Evolutionary conservation across 1,140 invertebrate genomes (phyloP).

Genomic region (Drosophila baimaii): DNA sequence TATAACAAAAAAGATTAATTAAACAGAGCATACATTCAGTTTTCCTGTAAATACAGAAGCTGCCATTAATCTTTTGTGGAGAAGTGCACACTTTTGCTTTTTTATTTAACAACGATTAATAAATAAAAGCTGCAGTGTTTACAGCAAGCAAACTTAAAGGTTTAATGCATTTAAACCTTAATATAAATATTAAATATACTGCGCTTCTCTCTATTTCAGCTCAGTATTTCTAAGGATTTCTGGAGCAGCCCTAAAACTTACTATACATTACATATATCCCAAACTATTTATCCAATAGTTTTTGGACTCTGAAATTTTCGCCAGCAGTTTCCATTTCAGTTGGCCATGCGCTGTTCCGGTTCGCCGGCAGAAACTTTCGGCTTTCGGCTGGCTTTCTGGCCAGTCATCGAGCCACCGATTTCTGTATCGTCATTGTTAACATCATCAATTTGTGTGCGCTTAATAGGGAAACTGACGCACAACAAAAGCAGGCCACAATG

Average conservation of each 20-base stretch:
- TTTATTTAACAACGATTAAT: neutral
- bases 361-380: slow-evolving; percentile 67
- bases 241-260: slow-evolving; percentile 23
- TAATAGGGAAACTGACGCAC: slow-evolving; percentile 82
- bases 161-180: neutral
- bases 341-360: slow-evolving; percentile 68
- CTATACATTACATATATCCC: neutral
- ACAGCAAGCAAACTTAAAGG: neutral
- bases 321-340: slow-evolving; percentile 65
- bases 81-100: slow-evolving; percentile 9
- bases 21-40: slow-evolving; percentile 6
- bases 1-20: slow-evolving; percentile 8
- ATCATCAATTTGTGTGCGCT: slow-evolving; percentile 83
- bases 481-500: slow-evolving; percentile 65
- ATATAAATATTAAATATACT: neutral
- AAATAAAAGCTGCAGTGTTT: neutral
- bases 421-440: slow-evolving; percentile 81
- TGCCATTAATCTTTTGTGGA: slow-evolving; percentile 16
- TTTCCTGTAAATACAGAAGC: slow-evolving; percentile 12
- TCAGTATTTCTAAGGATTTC: neutral
- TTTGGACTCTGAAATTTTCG: slow-evolving; percentile 24
- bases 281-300: slow-evolving; percentile 68
- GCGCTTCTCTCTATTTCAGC: neutral
- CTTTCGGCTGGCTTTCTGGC: slow-evolving; percentile 55
- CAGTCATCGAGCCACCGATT: slow-evolving; percentile 72